Conservation (phyloP, 2,113 vertebrate species). For the Scalopus aquaticus region DNA sequence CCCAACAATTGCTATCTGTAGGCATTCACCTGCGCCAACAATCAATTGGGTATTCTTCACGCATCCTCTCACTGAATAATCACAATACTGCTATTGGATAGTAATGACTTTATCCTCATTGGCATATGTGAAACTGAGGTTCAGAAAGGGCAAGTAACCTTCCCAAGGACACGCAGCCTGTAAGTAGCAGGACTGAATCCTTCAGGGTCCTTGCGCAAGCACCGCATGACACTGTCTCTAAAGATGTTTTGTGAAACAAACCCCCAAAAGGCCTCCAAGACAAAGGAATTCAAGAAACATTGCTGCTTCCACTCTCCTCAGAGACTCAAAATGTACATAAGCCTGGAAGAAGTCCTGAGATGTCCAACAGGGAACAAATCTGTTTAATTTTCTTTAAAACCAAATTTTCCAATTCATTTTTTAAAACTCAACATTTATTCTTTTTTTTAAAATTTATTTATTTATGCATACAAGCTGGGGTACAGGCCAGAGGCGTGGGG, state of each 20-base stretch:
- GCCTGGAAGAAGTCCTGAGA: not conserved
- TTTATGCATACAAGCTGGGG: no score
- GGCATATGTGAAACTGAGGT: not conserved
- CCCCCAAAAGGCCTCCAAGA: not conserved
- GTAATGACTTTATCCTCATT: not conserved
- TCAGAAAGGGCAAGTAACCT: not conserved
- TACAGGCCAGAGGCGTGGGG: no score
- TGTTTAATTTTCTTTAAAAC: constrained; percentile 24
- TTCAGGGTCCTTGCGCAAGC: not conserved
- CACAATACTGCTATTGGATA: not conserved
- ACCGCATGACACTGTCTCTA: not conserved
- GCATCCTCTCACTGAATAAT: not conserved
- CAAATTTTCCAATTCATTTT: not conserved
- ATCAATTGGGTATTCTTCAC: not conserved
- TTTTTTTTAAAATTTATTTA: no score
- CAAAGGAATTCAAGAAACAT: not conserved
- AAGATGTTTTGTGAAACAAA: not conserved
- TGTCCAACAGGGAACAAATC: not conserved
- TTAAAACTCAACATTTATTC: not conserved
- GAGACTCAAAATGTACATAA: not conserved
- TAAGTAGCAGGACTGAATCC: not conserved
- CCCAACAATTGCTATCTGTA: not conserved
- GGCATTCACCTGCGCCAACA: not conserved
- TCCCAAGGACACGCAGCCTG: not conserved
- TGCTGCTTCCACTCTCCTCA: not conserved